phyloP scores from a whole-genome alignment of 2,113 vertebrate genomes.

The Miniopterus natalensis region DNA sequence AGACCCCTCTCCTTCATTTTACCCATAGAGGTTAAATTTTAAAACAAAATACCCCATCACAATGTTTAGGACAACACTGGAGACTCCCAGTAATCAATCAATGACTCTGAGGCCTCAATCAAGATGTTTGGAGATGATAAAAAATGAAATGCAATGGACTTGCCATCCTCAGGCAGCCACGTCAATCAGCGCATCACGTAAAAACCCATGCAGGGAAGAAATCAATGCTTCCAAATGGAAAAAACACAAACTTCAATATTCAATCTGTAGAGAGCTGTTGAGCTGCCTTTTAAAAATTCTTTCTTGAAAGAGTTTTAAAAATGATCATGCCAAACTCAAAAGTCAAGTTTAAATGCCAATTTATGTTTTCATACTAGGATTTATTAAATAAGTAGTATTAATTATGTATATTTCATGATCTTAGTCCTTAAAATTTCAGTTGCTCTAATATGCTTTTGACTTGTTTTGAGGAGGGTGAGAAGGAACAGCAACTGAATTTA shows the following conservation, averaged over 20 bases:
- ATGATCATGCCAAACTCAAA: constrained; percentile 62
- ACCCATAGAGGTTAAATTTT: constrained; percentile 65
- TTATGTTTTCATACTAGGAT: constrained; percentile 16
- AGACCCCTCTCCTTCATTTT: not conserved
- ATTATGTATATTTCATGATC: constrained; percentile 38
- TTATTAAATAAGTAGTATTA: constrained; percentile 22
- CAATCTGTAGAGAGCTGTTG: constrained; percentile 40
- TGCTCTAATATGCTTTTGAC: constrained; percentile 1
- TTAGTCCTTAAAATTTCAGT: constrained; percentile 24
- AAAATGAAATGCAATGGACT: constrained; percentile 56
- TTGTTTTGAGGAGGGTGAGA: constrained; percentile 11
- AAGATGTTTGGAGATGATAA: constrained; percentile 77
- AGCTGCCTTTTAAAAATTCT: constrained; percentile 60
- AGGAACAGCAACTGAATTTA: constrained; percentile 13
- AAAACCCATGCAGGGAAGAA: constrained; percentile 47
- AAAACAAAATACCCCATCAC: constrained; percentile 63
- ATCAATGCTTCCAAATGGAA: constrained; percentile 74
- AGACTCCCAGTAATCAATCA: constrained; percentile 17
- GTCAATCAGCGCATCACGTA: constrained; percentile 49
- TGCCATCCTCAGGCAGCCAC: not conserved
- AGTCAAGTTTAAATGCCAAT: constrained; percentile 66
- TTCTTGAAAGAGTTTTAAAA: constrained; percentile 63
- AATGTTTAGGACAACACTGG: constrained; percentile 7
- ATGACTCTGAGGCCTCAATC: constrained; percentile 38
- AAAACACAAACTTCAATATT: constrained; percentile 42